Base-by-base conservation (phyloP, 2,888 invertebrate genomes). In the Sarcophaga subvicina region DNA sequence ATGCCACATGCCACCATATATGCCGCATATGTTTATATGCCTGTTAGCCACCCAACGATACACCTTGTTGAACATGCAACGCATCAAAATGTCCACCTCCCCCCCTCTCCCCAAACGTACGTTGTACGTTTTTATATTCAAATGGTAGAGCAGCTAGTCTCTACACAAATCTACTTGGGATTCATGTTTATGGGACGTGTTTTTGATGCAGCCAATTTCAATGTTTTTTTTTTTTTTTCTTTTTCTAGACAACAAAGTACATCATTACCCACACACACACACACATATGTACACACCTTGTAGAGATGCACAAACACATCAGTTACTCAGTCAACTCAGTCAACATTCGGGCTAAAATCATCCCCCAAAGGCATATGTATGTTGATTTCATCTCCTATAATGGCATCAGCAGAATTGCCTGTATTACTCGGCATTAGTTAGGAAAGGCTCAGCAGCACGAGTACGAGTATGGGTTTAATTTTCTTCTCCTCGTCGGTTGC, bases 151-250 rank as follows among this genome's bases (percentile, higher is more conserved):
- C 69, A 49, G 64, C 81, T 82, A 87, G 82, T 84, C 80, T 87
- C 79, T 75, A 79, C 27, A 64, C 79, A 84, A 81, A 79, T 82
- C 81, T 87, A 75, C 79, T 84, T 71, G 79, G 81, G 71, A 87
- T 87, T 87, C 87, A 87, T 87, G 87, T 84, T 84, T 84, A 81
- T 76, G 67, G 87, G 84, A 87, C 87, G 87, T 87, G 87, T 84
- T 87, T 87, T 76, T 81, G 84, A 84, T 87, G 87, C 87, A 87
- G 86, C 83, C 88, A 88, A 83, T 85, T 83, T 25, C 86, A 17
- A 84, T n/a, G 0, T 37, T 37, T 37, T 37, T 37, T 8, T 6
- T 37, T 37, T 8, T 8, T 8, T 37, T 5, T 27, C 0, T 83
- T 63, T 72, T 37, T 10, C 63, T 83, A 80, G 84, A 87, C 82